Evolutionary conservation across 2,113 vertebrate species (phyloP).

Genomic region (Perca fluviatilis): DNA sequence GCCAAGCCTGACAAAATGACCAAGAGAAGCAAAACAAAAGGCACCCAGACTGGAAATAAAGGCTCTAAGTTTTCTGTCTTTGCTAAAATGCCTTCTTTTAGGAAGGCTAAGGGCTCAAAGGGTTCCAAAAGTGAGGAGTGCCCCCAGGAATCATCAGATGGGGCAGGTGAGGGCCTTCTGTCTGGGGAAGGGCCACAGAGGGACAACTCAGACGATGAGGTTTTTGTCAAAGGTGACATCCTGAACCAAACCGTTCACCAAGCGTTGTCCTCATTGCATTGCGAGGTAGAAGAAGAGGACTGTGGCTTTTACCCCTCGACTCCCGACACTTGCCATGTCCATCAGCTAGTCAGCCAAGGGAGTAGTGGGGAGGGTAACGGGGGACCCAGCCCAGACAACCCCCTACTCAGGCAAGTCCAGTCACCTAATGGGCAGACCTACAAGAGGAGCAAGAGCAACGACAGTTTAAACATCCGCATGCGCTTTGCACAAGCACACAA

Average conservation of each 20-base stretch:
- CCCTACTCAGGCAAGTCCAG: constrained; percentile 47
- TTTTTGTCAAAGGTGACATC: constrained; percentile 76
- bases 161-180: constrained; percentile 23
- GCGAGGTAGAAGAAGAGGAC: constrained; percentile 27
- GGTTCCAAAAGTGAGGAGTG: constrained; percentile 54
- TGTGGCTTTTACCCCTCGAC: constrained; percentile 27
- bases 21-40: constrained; percentile 69
- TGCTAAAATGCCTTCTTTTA: constrained; percentile 86
- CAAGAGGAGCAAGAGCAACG: constrained; percentile 82
- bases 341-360: constrained; percentile 31
- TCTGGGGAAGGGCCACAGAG: constrained; percentile 51
- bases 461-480: constrained; percentile 85
- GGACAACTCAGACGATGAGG: constrained; percentile 83
- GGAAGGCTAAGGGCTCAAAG: constrained; percentile 67
- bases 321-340: constrained; percentile 34
- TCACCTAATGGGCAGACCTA: constrained; percentile 65
- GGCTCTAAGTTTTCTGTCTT: constrained; percentile 81
- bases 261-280: constrained; percentile 44
- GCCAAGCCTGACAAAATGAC: constrained; percentile 70
- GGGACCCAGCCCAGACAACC: constrained; percentile 47
- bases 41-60: constrained; percentile 29
- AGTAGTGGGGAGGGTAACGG: constrained; percentile 28
- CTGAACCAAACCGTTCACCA: constrained; percentile 77
- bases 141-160: constrained; percentile 31
- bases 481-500: constrained; percentile 88